Evolutionary conservation across 1,140 invertebrate genomes (phyloP), one percentile per base, ranked within the genome.

Genomic region (Megathymus violae): DNA sequence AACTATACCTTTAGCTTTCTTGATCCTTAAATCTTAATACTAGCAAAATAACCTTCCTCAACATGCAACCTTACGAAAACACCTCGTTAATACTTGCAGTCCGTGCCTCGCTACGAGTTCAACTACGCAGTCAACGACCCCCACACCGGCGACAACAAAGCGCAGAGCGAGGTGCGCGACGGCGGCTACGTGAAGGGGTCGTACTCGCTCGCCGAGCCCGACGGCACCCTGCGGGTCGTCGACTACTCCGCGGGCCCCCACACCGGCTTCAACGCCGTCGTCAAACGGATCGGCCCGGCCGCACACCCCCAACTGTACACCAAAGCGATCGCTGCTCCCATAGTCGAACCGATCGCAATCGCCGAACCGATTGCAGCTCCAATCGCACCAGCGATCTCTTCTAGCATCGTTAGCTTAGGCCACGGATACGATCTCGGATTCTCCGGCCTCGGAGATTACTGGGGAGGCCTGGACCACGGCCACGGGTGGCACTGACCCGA

Each of bases 121-220:
- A 93, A 93, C 69, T 94, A 94, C 69, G 94, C 93, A 0, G 93
- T 94, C 10, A 92, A 93, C 66, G 94, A 94, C 68, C 92, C 92
- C 14, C 80, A 92, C 50, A 94, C 94, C 6, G 93, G 93, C 14
- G 94, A 94, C 76, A 92, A 92, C 70, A 94, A 94, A 65, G 91
- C 93, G 0, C 94, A 94, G 70, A 89, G 92, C 43, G 94, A 94
- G 71, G 87, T 92, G 16, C 87, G 93, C 31, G 93, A 94, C 54
- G 93, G 94, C 71, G 92, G 85, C 62, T 80, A 86, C 16, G 92
- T 93, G 6, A 92, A 91, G 66, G 92, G 92, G 27, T 88, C 83
- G 4, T 94, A 94, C 77, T 92, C 92, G 4, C 72, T 93, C 0
- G 85, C 92, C 14, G 93, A 93, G 62, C 91, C 93, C 27, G 93